Percentiles rank a stretch among this genome's conserved stretches.
These are phyloP conservation scores for Gisinianus flammeolus DNA, from an alignment of 2,888 invertebrate genomes.

Conservation along the genomic window DNA sequence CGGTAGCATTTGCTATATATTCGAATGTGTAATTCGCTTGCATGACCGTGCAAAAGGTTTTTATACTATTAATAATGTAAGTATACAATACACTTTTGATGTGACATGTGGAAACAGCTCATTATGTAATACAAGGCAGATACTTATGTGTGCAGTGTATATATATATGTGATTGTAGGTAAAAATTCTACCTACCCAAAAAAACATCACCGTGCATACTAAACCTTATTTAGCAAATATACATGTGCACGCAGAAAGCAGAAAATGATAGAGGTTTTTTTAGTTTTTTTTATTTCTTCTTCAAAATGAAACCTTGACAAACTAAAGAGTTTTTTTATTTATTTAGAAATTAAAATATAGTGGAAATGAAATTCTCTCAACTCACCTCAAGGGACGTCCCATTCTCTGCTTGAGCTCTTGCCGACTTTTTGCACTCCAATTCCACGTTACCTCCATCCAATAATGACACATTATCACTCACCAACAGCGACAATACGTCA, in stretches of 20 bases:
- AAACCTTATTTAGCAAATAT: too few relatives aligned
- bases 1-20: too few relatives aligned
- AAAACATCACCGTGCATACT: too few relatives aligned
- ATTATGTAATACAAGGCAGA: too few relatives aligned
- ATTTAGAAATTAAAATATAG: background rate
- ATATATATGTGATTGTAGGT: too few relatives aligned
- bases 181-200: too few relatives aligned
- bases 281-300: too few relatives aligned
- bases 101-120: background rate
- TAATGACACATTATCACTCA: background rate
- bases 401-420: background rate
- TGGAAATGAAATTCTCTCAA: background rate
- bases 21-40: background rate
- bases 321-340: background rate
- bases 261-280: too few relatives aligned
- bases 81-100: background rate
- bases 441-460: slow-evolving; percentile 1
- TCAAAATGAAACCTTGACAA: background rate
- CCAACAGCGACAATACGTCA: slow-evolving; percentile 10
- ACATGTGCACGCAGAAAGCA: too few relatives aligned
- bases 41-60: background rate
- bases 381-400: slow-evolving; percentile 22
- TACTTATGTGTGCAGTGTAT: too few relatives aligned
- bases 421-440: slow-evolving; percentile 3
- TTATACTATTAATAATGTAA: too few relatives aligned